Base-by-base conservation (phyloP, 2,888 invertebrate species). In the Hypomecis atomaria region DNA sequence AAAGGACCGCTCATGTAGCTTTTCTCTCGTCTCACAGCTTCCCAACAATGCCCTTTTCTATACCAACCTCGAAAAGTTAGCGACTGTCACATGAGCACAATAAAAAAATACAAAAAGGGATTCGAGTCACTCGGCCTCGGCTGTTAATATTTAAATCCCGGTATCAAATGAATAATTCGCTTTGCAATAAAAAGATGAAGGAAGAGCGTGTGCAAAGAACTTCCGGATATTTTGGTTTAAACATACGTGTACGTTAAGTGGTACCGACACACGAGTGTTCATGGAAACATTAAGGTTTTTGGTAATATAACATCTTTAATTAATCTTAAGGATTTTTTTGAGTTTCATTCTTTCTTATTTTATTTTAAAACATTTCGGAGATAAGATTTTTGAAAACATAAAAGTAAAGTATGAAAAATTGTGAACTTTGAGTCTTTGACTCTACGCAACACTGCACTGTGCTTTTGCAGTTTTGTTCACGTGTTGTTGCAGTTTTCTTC, bases 1-100 rank as follows among this genome's bases (percentile, higher is more conserved):
- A 89, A 87, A 83, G 87, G 80, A 76, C 79, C 82, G 78, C 72
- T 73, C 83, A 78, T 82, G 83, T 83, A 79, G 77, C 80, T 84
- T 85, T 84, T 82, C 75, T 75, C 79, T 74, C 78, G 74, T 76
- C 77, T 75, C 75, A 70, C 78, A 76, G 74, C 76, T 70, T 69
- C 64, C 71, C 76, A 82, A 85, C 85, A 88, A 85, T 82, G 78
- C 80, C 78, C 43, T 76, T 79, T 83, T 78, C 76, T 77, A 71
- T 79, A 74, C 76, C 75, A 78, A 75, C 73, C 73, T 78, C 76
- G 81, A 83, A 82, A 79, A 74, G 74, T 78, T 81, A 58, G 70
- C 74, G 71, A 71, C 72, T 73, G 70, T 73, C 71, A 71, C 59
- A 71, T 58, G 59, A 59, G 64, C 34, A 58, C 59, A 62, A 63